Conservation (phyloP, 2,888 invertebrate genomes). For the Cantharis nigra region DNA sequence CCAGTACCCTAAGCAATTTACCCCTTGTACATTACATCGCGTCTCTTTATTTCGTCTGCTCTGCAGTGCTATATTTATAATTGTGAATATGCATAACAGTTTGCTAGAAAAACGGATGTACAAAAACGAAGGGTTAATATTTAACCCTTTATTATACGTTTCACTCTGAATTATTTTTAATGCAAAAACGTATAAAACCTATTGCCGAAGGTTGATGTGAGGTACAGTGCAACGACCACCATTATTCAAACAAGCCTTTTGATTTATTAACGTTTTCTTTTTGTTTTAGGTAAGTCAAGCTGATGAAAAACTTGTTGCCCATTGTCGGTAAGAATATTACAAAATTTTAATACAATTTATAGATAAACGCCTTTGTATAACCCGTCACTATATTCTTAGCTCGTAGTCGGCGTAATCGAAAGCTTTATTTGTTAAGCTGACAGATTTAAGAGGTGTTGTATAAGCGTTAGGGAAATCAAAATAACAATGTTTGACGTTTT, state of each 20-base stretch:
- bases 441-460: not conserved
- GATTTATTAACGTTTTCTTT: slow-evolving; percentile 1
- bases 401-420: not conserved
- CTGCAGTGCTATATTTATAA: slow-evolving; percentile 10
- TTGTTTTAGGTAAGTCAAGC: slow-evolving; percentile 10
- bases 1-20: slow-evolving; percentile 37
- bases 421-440: not conserved
- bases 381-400: not conserved
- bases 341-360: not conserved
- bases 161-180: not conserved
- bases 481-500: not conserved
- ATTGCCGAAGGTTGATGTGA: not conserved
- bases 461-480: not conserved
- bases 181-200: not conserved
- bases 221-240: not conserved
- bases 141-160: not conserved
- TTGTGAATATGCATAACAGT: slow-evolving; percentile 28
- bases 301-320: not conserved
- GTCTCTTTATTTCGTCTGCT: slow-evolving; percentile 11
- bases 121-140: not conserved
- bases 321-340: not conserved
- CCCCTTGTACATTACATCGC: slow-evolving; percentile 18
- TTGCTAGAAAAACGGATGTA: not conserved
- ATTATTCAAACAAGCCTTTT: not conserved
- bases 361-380: not conserved